Base-by-base conservation (phyloP, 2,888 invertebrate species). In the Thera britannica region DNA sequence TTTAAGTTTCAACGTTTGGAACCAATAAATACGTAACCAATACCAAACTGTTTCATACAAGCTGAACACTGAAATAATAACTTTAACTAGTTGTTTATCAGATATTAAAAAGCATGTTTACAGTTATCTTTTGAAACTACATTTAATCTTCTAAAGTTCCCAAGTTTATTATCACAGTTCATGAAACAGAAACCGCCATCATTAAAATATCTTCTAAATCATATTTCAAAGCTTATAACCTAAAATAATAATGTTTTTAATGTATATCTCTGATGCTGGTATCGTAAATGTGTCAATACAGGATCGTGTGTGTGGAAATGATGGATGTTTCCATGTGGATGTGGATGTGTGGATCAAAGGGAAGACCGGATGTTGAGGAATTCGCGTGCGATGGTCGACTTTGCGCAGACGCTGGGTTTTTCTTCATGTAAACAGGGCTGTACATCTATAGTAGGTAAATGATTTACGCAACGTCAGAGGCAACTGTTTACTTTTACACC, bases 271-370 rank as follows among this genome's bases (percentile, higher is more conserved):
- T 68, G 49, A 65, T 67, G 52, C 67, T 67, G 73, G 68, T 68
- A 75, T 81, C 80, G 78, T 83, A 81, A 83, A 83, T 79, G 80
- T 78, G 81, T 83, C 81, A 83, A 83, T 83, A 81, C 81, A 81
- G 71, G 58, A 8, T 23, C 44, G 60, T 49, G 68, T 49, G 68
- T 56, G 65, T 51, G 62, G 58, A 68, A 66, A 77, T 83, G 82
- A 83, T 82, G 79, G 73, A 83, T 80, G 82, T 75, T 79, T 77
- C 80, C 82, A 68, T 59, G 67, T 62, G 58, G 34, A 58, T 46
- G 58, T 54, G 61, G 23, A 23, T 12, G 52, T 52, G 8, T 52
- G 52, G 68, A 77, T 83, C 83, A 83, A 83, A 83, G 79, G 67
- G 72, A 58, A 41, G 58, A 12, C 52, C 72, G 75, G 75, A 74